phyloP scores from a whole-genome alignment of 2,797 vertebrate genomes.

The Gallinago nigripennis region DNA sequence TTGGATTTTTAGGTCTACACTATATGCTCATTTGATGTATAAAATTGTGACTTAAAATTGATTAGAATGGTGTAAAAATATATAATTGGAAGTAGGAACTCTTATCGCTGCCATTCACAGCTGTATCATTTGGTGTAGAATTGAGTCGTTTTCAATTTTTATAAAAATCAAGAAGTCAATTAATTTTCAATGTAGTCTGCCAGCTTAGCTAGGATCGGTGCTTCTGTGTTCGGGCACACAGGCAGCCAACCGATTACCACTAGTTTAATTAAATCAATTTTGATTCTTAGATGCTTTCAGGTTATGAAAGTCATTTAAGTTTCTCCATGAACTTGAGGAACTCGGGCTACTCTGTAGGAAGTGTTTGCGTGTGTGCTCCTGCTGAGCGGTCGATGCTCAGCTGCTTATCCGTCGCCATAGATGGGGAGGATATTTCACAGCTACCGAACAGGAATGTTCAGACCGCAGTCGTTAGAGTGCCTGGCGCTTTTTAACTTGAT shows the following conservation, averaged over 20 bases:
- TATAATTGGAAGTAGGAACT: neutral
- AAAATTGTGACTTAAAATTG: neutral
- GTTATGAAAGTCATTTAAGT: neutral
- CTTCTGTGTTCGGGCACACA: neutral
- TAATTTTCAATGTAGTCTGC: neutral
- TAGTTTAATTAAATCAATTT: neutral
- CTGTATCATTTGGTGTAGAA: neutral
- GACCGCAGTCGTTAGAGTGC: neutral
- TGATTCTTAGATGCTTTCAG: neutral
- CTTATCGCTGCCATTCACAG: neutral
- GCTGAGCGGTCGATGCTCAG: neutral
- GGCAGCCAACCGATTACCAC: neutral
- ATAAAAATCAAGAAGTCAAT: neutral
- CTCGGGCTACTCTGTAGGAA: accelerated
- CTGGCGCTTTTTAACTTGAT: neutral
- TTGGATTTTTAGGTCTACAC: neutral
- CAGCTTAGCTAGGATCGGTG: neutral
- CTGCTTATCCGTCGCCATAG: neutral
- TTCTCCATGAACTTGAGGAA: neutral
- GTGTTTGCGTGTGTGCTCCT: neutral
- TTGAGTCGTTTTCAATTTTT: neutral
- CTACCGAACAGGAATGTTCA: neutral
- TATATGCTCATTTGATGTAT: neutral
- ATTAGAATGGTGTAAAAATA: conserved; percentile 14
- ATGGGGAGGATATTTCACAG: neutral